Evolutionary conservation across 92 coral and sea anemone species (phyloP), one percentile per base, ranked within the genome.

Genomic region (Umimayanthus kanabou): DNA sequence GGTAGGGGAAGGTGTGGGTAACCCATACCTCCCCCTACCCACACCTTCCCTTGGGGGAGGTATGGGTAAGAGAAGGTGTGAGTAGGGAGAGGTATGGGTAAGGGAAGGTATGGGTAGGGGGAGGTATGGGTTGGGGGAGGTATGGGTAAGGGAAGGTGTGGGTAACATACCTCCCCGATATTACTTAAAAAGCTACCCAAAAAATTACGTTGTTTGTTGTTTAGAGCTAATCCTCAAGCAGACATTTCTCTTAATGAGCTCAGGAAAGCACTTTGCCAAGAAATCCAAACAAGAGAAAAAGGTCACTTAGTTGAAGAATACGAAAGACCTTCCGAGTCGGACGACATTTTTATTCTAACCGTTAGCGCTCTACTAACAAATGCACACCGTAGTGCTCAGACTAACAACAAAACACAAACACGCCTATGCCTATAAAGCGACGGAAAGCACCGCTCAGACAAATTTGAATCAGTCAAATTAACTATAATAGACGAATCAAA

Each of bases 201-300:
- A 76, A 57, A 85, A 66, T 13, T 77, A 43, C 77, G 73, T 29
- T 37, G 76, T 40, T 70, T 50, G 57, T 47, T 85, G 58, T 85
- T 85, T 61, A 50, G 93, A 70, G 79, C 89, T 47, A 90, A 78
- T 58, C 80, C 86, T 47, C 64, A 16, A 29, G 86, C 89, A 78
- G 76, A 90, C 79, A 66, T 79, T 55, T 90, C 89, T 42, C 87
- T 90, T 7, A 85, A 89, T 80, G 92, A 79, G 42, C 70, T 85
- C 30, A 74, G 81, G 76, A 85, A 76, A 85, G 57, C 89, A 39
- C 85, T 85, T 73, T 42, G 64, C 50, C 89, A 78, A 25, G 89
- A 89, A 89, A 85, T 78, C n/a, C 80, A 89, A n/a, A 81, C 92
- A 85, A 85, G 92, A 73, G 86, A 89, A 79, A 89, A 84, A 42